Evolutionary conservation across 92 coral and sea anemone genomes (phyloP).

Genomic region (Micromussa lordhowensis): DNA sequence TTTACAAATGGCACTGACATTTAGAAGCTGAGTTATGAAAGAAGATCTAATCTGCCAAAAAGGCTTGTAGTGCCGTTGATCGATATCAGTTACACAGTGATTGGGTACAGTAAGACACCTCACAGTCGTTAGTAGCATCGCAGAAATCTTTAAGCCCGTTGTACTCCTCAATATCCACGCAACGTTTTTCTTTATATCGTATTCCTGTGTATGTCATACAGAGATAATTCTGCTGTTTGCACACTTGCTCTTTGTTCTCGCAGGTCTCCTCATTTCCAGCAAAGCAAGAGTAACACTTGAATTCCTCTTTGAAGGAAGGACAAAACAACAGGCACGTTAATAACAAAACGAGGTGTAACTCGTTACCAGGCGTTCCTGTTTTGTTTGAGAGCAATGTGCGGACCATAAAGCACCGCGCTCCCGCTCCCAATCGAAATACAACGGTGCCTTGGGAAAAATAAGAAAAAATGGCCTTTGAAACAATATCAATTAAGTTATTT

Average conservation of each 20-base stretch:
- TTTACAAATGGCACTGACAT: too few species aligned
- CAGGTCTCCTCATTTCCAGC: not conserved
- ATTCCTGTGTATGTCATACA: not conserved
- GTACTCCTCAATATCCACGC: not conserved
- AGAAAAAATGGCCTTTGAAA: too few species aligned
- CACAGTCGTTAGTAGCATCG: not conserved
- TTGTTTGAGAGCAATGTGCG: too few species aligned
- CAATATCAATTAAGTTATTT: too few species aligned
- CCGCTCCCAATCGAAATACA: too few species aligned
- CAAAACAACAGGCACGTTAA: not conserved
- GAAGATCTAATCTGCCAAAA: too few species aligned
- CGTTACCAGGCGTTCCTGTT: too few species aligned
- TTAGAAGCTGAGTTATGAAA: too few species aligned
- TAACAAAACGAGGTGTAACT: not conserved
- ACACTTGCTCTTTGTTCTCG: not conserved
- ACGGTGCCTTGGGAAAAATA: too few species aligned
- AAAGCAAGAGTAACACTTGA: not conserved
- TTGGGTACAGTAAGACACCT: not conserved
- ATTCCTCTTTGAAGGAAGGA: not conserved
- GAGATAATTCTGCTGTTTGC: not conserved
- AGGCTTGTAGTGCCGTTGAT: not conserved
- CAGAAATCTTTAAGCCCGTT: not conserved
- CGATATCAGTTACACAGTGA: not conserved
- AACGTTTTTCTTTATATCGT: too few species aligned
- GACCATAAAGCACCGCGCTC: too few species aligned